Evolutionary conservation across 92 coral and sea anemone species (phyloP).

Genomic region (Meandrina meandrites): DNA sequence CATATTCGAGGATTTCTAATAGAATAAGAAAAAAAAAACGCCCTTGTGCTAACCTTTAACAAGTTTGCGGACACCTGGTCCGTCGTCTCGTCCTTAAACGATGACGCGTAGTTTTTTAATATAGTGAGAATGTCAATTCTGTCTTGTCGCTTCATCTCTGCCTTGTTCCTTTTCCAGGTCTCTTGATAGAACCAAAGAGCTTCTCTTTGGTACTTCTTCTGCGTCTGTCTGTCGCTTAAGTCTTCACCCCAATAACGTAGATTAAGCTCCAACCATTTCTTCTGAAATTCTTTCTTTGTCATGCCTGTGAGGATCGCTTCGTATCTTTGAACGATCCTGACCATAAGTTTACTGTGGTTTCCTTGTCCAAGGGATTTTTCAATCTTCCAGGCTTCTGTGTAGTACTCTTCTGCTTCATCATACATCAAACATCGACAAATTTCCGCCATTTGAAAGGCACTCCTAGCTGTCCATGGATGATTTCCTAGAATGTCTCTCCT

Average conservation of each 20-base stretch:
- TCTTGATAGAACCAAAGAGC: slow-evolving; percentile 37
- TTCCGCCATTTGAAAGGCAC: slow-evolving; percentile 61
- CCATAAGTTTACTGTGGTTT: slow-evolving; percentile 49
- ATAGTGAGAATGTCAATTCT: neutral
- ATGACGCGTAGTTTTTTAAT: neutral
- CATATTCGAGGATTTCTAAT: no score
- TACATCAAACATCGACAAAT: slow-evolving; percentile 4
- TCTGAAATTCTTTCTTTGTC: slow-evolving; percentile 7
- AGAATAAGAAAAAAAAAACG: no score
- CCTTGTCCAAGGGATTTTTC: slow-evolving; percentile 57
- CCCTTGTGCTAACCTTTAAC: neutral
- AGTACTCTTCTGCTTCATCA: slow-evolving; percentile 47
- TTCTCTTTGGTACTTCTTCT: slow-evolving; percentile 11
- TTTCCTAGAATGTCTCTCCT: slow-evolving; percentile 59
- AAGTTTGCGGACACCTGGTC: neutral
- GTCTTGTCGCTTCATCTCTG: neutral
- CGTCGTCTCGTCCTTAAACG: neutral
- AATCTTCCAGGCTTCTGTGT: slow-evolving; percentile 59
- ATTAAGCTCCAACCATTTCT: slow-evolving; percentile 15
- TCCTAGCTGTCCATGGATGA: slow-evolving; percentile 48
- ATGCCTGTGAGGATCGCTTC: neutral
- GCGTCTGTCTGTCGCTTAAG: neutral
- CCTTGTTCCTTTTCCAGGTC: slow-evolving; percentile 17
- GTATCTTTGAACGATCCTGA: slow-evolving; percentile 18
- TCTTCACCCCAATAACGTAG: slow-evolving; percentile 32